These are phyloP conservation scores for Magallana gigas DNA, from an alignment of 1,140 invertebrate genomes.

Conservation along the genomic window DNA sequence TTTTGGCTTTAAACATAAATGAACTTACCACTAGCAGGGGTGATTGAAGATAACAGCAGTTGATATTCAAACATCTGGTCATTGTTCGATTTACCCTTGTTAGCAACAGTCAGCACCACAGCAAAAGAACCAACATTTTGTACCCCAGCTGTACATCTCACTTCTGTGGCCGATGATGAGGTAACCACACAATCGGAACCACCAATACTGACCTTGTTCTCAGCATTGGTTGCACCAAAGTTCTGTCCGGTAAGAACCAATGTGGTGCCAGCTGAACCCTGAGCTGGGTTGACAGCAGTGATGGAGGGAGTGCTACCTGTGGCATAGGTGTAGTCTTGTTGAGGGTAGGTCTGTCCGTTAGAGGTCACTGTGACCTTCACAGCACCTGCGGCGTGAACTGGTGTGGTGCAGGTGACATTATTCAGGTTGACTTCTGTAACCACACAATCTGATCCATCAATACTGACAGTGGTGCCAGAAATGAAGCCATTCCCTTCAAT, in stretches of 20 bases:
- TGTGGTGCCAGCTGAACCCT: slow-evolving; percentile 50
- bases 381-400: slow-evolving; percentile 51
- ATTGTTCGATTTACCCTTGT: slow-evolving; percentile 58
- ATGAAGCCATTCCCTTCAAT: slow-evolving; percentile 64
- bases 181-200: slow-evolving; percentile 56
- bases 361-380: slow-evolving; percentile 61
- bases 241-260: slow-evolving; percentile 64
- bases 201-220: slow-evolving; percentile 61
- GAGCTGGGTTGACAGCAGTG: slow-evolving; percentile 52
- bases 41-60: slow-evolving; percentile 53
- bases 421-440: slow-evolving; percentile 38
- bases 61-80: slow-evolving; percentile 65
- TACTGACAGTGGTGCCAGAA: slow-evolving; percentile 46
- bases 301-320: slow-evolving; percentile 61
- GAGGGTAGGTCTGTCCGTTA: slow-evolving; percentile 53
- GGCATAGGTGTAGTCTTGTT: slow-evolving; percentile 47
- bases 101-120: slow-evolving; percentile 58
- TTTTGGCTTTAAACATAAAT: no score
- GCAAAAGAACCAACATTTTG: slow-evolving; percentile 57
- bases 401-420: slow-evolving; percentile 59
- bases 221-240: slow-evolving; percentile 51
- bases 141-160: slow-evolving; percentile 60
- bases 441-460: slow-evolving; percentile 42
- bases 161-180: slow-evolving; percentile 43
- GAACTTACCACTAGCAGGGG: slow-evolving; percentile 63